These are phyloP conservation scores for Sebastes fasciatus DNA, from an alignment of 2,113 vertebrate genomes.

Conservation along the genomic window DNA sequence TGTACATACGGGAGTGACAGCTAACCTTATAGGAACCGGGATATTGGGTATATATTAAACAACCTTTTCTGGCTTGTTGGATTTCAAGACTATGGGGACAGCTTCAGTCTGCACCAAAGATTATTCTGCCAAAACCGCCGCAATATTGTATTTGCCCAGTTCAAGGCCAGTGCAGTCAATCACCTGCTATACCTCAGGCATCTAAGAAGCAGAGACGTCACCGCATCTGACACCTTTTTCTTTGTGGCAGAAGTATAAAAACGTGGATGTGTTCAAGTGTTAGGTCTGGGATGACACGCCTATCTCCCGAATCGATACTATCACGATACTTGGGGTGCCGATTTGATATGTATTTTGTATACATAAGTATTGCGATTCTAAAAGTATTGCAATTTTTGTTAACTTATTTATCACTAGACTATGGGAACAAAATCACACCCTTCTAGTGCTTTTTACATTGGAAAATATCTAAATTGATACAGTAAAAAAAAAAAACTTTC, in stretches of 20 bases:
- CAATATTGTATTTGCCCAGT: conserved; percentile 43
- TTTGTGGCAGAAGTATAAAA: conserved; percentile 20
- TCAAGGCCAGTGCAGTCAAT: conserved; percentile 51
- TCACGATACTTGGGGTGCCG: too few relatives aligned
- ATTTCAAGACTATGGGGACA: conserved; percentile 54
- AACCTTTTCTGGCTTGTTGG: conserved; percentile 63
- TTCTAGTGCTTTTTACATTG: too few relatives aligned
- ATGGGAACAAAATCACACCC: too few relatives aligned
- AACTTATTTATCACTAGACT: too few relatives aligned
- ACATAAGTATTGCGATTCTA: too few relatives aligned
- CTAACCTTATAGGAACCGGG: conserved; percentile 15
- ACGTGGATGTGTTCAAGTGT: conserved; percentile 21
- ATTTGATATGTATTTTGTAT: too few relatives aligned
- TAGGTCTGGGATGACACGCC: neutral
- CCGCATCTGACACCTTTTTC: conserved; percentile 21
- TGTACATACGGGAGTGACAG: conserved; percentile 36
- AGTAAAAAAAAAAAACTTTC: too few relatives aligned
- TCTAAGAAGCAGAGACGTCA: neutral
- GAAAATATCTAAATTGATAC: too few relatives aligned
- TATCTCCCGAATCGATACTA: too few relatives aligned
- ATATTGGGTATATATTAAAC: conserved; percentile 71
- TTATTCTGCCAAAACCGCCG: conserved; percentile 45
- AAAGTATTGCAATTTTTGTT: too few relatives aligned
- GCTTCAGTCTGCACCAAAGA: conserved; percentile 47
- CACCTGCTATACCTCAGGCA: conserved; percentile 26